phyloP scores from a whole-genome alignment of 2,797 vertebrate species.

The Danio kyathit region DNA sequence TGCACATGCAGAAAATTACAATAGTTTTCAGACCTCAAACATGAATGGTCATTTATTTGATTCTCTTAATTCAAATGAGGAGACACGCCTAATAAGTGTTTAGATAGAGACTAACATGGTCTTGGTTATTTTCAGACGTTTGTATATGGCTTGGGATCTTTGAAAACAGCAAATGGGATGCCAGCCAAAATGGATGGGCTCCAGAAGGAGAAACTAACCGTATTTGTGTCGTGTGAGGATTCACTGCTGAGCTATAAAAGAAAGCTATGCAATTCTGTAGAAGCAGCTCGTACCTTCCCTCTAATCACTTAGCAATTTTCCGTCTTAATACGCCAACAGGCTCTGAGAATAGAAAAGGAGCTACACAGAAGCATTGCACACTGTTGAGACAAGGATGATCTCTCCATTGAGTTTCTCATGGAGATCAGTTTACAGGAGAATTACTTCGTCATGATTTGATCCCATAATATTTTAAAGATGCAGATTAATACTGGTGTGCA shows the following conservation, averaged over 20 bases:
- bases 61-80: slow-evolving; percentile 47
- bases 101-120: slow-evolving; percentile 69
- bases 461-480: neutral
- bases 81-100: slow-evolving; percentile 49
- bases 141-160: slow-evolving; percentile 68
- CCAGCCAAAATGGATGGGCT: slow-evolving; percentile 72
- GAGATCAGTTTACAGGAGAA: neutral
- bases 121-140: slow-evolving; percentile 72
- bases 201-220: slow-evolving; percentile 63
- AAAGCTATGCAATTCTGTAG: slow-evolving; percentile 61
- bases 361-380: neutral
- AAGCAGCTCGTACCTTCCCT: slow-evolving; percentile 63
- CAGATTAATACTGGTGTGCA: neutral
- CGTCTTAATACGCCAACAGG: slow-evolving; percentile 36
- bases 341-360: slow-evolving; percentile 58
- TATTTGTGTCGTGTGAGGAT: slow-evolving; percentile 65
- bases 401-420: neutral
- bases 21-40: too few species aligned
- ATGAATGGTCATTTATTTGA: neutral
- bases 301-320: slow-evolving; percentile 61
- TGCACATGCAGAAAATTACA: too few species aligned
- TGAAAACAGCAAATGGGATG: slow-evolving; percentile 72
- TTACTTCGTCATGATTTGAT: slow-evolving; percentile 2
- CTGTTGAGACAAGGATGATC: neutral
- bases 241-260: slow-evolving; percentile 57